A percentile compares a stretch with the other conserved stretches of the same genome.
Evolutionary conservation across 2,797 vertebrate species (phyloP).

Genomic region (Catamblyrhynchus diadema): DNA sequence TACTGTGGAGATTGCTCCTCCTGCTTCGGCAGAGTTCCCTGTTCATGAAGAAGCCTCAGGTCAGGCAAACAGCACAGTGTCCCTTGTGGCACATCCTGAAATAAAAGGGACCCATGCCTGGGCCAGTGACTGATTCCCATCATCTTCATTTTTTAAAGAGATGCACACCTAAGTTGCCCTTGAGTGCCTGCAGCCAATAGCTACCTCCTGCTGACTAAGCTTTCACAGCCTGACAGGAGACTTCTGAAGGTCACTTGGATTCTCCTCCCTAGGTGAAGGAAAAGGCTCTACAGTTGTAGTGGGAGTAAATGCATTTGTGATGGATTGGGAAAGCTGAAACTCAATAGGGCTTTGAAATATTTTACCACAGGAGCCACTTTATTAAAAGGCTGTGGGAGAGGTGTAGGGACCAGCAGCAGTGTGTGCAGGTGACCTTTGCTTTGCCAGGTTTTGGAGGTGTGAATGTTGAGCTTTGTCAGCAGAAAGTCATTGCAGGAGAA

Average conservation of each 20-base stretch:
- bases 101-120: neutral
- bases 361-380: neutral
- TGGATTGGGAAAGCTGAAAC: neutral
- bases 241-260: neutral
- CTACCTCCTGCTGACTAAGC: neutral
- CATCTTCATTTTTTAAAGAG: neutral
- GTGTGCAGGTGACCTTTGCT: neutral
- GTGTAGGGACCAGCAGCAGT: neutral
- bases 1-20: neutral
- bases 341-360: neutral
- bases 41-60: neutral
- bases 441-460: neutral
- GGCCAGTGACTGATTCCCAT: neutral
- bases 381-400: neutral
- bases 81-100: neutral
- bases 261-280: neutral
- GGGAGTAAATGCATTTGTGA: neutral
- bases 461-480: neutral
- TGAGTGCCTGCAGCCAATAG: accelerated
- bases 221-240: neutral
- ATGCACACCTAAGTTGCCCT: neutral
- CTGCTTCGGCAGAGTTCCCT: neutral
- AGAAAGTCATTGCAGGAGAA: neutral
- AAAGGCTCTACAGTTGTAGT: neutral
- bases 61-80: neutral